Percentiles rank a stretch among this genome's conserved stretches.
Evolutionary conservation across 2,113 vertebrate genomes (phyloP).

Genomic region (Ariopsis seemanni): DNA sequence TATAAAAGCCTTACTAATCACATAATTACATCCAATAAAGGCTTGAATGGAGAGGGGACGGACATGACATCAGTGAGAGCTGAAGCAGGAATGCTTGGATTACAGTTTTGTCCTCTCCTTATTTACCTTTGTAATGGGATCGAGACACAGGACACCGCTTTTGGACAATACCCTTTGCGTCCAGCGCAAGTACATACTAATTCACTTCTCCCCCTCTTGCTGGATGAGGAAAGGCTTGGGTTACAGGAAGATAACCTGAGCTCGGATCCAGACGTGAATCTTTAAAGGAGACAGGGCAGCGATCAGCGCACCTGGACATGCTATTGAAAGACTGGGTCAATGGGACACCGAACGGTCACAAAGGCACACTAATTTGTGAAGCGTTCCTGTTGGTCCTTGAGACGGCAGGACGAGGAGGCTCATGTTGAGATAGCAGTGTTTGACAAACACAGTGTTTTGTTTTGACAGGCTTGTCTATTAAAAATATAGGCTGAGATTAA

Average conservation of each 20-base stretch:
- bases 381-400: slow-evolving; percentile 20
- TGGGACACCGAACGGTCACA: slow-evolving; percentile 30
- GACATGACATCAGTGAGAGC: slow-evolving; percentile 51
- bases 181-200: slow-evolving; percentile 68
- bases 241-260: slow-evolving; percentile 74
- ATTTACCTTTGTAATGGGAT: slow-evolving; percentile 64
- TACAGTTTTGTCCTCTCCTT: slow-evolving; percentile 60
- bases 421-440: slow-evolving; percentile 29
- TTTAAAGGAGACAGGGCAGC: slow-evolving; percentile 45
- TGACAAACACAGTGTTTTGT: slow-evolving; percentile 35
- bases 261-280: slow-evolving; percentile 40
- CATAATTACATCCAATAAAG: slow-evolving; percentile 54
- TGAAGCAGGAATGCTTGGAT: slow-evolving; percentile 47
- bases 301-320: slow-evolving; percentile 50
- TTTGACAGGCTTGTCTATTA: slow-evolving; percentile 46
- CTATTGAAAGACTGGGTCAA: slow-evolving; percentile 42
- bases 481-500: slow-evolving; percentile 39
- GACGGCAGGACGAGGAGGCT: background rate
- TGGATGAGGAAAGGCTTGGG: slow-evolving; percentile 67
- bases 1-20: slow-evolving; percentile 54
- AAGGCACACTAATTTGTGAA: slow-evolving; percentile 48
- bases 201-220: slow-evolving; percentile 57
- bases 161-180: slow-evolving; percentile 61
- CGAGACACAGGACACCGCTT: slow-evolving; percentile 60
- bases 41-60: slow-evolving; percentile 42